These are phyloP conservation scores for Campylorhamphus procurvoides DNA, from an alignment of 2,113 vertebrate species.

Conservation along the genomic window DNA sequence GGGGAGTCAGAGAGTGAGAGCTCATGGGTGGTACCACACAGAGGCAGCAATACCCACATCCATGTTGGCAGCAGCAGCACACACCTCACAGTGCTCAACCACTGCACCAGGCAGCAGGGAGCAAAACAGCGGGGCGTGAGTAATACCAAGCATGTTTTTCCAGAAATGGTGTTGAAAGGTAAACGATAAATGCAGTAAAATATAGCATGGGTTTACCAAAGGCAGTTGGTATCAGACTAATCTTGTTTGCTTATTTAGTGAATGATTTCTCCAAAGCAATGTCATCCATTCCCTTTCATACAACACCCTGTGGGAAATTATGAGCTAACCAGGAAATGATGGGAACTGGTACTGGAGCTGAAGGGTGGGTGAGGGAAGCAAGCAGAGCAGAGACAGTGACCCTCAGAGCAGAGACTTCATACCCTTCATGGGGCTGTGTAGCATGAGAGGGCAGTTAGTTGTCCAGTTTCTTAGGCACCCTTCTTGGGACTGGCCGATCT, in stretches of 20 bases:
- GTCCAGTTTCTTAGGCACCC: not conserved
- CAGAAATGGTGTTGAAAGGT: not conserved
- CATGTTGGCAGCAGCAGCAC: not conserved
- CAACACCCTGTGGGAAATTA: not conserved
- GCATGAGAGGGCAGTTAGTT: not conserved
- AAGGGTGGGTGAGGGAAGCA: rapidly evolving
- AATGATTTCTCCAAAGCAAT: not conserved
- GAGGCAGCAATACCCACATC: not conserved
- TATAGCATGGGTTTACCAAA: not conserved
- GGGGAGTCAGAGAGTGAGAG: not conserved
- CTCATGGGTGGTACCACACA: not conserved
- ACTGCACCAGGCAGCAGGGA: rapidly evolving
- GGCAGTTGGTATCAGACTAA: not conserved
- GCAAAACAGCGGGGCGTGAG: not conserved
- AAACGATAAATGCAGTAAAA: not conserved
- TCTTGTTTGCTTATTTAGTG: not conserved
- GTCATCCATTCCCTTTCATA: not conserved
- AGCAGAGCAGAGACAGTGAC: not conserved
- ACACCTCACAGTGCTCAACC: not conserved
- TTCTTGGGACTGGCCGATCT: not conserved
- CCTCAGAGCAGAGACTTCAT: not conserved
- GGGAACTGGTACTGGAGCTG: not conserved
- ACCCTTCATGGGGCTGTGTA: not conserved
- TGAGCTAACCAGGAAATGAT: not conserved
- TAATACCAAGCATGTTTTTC: not conserved